These are phyloP conservation scores for Clostera curtula DNA, from an alignment of 2,888 invertebrate species.

Conservation along the genomic window DNA sequence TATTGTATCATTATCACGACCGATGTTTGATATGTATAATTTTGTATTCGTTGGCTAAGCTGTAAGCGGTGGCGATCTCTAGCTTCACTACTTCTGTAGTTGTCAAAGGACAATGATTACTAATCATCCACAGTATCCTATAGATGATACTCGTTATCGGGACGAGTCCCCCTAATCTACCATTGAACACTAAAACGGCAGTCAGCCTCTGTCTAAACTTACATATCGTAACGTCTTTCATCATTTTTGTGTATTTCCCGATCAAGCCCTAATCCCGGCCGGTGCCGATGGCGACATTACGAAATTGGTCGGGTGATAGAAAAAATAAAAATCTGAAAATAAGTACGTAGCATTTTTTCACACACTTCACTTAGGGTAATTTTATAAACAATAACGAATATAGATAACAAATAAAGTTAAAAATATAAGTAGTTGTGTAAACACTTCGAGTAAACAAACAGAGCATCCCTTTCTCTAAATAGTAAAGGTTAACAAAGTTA, in stretches of 20 bases:
- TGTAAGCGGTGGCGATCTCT: constrained; percentile 55
- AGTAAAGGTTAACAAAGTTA: constrained; percentile 68
- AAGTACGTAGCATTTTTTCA: constrained; percentile 73
- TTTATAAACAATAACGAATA: constrained; percentile 55
- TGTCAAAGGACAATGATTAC: constrained; percentile 30
- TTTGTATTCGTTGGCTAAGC: constrained; percentile 44
- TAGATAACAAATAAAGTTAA: constrained; percentile 56
- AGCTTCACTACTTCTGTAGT: constrained; percentile 47
- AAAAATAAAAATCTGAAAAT: constrained; percentile 75
- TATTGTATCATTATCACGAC: constrained; percentile 26
- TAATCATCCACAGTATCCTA: constrained; percentile 52
- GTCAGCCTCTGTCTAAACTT: constrained; percentile 54
- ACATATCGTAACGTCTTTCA: constrained; percentile 49
- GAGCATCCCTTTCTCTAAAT: constrained; percentile 56
- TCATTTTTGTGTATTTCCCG: constrained; percentile 52
- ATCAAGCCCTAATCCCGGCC: constrained; percentile 58
- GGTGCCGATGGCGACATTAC: constrained; percentile 50
- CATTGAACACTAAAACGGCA: constrained; percentile 55
- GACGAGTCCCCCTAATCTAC: constrained; percentile 62
- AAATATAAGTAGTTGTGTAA: constrained; percentile 52
- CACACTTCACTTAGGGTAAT: constrained; percentile 63
- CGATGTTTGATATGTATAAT: constrained; percentile 26
- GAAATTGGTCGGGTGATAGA: constrained; percentile 67
- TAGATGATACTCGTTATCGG: constrained; percentile 41
- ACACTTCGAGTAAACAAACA: constrained; percentile 60